Evolutionary conservation across 1,140 invertebrate species (phyloP).

Genomic region (Drosophila bocqueti): DNA sequence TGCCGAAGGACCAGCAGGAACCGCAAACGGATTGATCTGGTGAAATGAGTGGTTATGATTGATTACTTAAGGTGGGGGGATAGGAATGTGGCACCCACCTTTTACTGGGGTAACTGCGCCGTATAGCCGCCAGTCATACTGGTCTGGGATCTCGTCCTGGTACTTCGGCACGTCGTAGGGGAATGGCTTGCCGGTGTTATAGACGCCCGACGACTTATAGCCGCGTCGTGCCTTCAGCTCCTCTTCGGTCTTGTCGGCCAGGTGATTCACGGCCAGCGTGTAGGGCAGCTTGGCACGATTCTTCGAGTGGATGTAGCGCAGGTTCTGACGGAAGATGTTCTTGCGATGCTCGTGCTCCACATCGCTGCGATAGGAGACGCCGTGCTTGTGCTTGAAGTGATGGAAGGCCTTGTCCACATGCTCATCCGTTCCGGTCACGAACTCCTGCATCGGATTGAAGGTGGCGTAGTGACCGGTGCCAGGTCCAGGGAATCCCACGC

Average conservation of each 20-base stretch:
- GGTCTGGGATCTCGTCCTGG: slow-evolving; percentile 87
- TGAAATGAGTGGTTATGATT: not conserved
- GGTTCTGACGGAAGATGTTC: slow-evolving; percentile 95
- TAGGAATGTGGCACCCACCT: slow-evolving; percentile 85
- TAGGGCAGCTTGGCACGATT: slow-evolving; percentile 92
- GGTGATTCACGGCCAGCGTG: slow-evolving; percentile 93
- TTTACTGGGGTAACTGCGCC: slow-evolving; percentile 98
- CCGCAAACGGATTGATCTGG: slow-evolving; percentile 96
- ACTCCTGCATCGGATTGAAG: slow-evolving; percentile 98
- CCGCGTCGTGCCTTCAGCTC: slow-evolving; percentile 94
- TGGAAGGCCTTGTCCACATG: slow-evolving; percentile 93
- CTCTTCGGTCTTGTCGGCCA: slow-evolving; percentile 92
- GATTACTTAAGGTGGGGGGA: not conserved
- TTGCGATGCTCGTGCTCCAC: slow-evolving; percentile 90
- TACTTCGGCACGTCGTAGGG: slow-evolving; percentile 87
- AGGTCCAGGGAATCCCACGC: slow-evolving; percentile 94
- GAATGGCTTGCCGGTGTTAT: slow-evolving; percentile 89
- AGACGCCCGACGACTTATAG: slow-evolving; percentile 88
- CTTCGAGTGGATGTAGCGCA: slow-evolving; percentile 93
- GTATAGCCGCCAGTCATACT: slow-evolving; percentile 95
- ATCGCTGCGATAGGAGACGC: slow-evolving; percentile 88
- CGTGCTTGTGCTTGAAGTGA: slow-evolving; percentile 91
- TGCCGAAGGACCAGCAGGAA: slow-evolving; percentile 98
- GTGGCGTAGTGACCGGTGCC: slow-evolving; percentile 91
- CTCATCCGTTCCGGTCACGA: slow-evolving; percentile 89